Conservation (phyloP, 2,888 invertebrate genomes). For the Campaea margaritaria region DNA sequence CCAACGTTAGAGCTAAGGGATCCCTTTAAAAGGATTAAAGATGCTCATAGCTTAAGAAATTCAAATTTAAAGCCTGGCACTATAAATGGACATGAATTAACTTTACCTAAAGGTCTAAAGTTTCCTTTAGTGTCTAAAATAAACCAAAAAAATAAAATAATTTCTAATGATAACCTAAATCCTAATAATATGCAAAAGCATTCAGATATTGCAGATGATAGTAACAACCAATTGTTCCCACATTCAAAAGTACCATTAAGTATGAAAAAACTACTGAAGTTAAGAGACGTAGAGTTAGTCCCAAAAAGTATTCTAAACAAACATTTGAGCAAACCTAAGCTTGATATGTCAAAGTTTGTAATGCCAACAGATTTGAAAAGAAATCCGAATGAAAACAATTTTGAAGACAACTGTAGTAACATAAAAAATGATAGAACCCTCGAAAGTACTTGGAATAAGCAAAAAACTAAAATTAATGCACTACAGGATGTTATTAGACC, state of each 20-base stretch:
- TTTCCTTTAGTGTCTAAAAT: constrained; percentile 43
- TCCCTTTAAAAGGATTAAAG: constrained; percentile 18
- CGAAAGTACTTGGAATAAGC: neutral
- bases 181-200: constrained; percentile 39
- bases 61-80: constrained; percentile 6
- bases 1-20: constrained; percentile 9
- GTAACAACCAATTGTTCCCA: constrained; percentile 6
- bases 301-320: constrained; percentile 27
- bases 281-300: constrained; percentile 59
- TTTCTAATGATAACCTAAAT: constrained; percentile 36
- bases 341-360: constrained; percentile 13
- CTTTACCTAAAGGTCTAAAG: constrained; percentile 12
- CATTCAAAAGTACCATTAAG: constrained; percentile 37
- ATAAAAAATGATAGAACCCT: neutral
- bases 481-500: neutral
- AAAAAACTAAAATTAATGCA: neutral
- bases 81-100: constrained; percentile 7
- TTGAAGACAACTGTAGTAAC: constrained; percentile 10
- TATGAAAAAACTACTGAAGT: constrained; percentile 57
- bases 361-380: constrained; percentile 4
- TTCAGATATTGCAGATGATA: constrained; percentile 13
- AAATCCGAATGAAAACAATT: constrained; percentile 5
- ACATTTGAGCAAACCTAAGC: constrained; percentile 19
- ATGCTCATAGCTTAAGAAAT: constrained; percentile 4
- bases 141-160: constrained; percentile 26